Percentiles rank a stretch among this genome's conserved stretches.
phyloP scores from a whole-genome alignment of 1,140 invertebrate genomes.

The Colletes gigas region DNA sequence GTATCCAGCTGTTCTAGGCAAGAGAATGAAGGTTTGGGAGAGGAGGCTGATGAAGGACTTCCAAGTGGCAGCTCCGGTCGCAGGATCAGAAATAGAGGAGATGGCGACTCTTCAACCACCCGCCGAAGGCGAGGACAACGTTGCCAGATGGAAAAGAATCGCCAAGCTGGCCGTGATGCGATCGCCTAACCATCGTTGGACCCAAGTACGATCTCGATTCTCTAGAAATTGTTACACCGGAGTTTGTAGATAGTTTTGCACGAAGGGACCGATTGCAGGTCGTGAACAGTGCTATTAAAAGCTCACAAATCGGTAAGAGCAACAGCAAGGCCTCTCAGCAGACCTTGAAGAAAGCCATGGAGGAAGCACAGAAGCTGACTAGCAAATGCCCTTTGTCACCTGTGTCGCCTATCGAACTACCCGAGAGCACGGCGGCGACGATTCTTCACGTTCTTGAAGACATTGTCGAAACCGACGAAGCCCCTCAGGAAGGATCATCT shows the following conservation, averaged over 20 bases:
- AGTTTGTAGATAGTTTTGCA: not conserved
- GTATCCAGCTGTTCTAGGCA: conserved; percentile 84
- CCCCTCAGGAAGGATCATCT: not conserved
- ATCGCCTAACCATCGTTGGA: conserved; percentile 86
- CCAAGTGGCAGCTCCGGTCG: conserved; percentile 87
- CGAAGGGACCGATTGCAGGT: conserved; percentile 49
- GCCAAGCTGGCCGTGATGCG: conserved; percentile 86
- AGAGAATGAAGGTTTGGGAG: conserved; percentile 91
- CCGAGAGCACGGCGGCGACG: conserved; percentile 61
- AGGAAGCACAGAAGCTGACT: conserved; percentile 85
- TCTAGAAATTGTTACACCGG: not conserved
- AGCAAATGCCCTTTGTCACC: conserved; percentile 80
- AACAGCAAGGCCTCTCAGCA: conserved; percentile 85
- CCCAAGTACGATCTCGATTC: conserved; percentile 79
- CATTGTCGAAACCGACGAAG: conserved; percentile 52
- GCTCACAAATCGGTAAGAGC: conserved; percentile 89
- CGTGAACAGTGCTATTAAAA: conserved; percentile 73
- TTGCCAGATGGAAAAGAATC: conserved; percentile 86
- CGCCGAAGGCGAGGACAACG: conserved; percentile 83
- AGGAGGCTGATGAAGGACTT: conserved; percentile 92
- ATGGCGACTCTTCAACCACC: conserved; percentile 73
- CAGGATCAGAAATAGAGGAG: conserved; percentile 81
- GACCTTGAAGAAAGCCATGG: conserved; percentile 88
- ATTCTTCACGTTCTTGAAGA: conserved; percentile 70
- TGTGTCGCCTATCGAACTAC: conserved; percentile 63